Evolutionary conservation across 2,888 invertebrate species (phyloP), one percentile per base, ranked within the genome.

Genomic region (Phalangium opilio): DNA sequence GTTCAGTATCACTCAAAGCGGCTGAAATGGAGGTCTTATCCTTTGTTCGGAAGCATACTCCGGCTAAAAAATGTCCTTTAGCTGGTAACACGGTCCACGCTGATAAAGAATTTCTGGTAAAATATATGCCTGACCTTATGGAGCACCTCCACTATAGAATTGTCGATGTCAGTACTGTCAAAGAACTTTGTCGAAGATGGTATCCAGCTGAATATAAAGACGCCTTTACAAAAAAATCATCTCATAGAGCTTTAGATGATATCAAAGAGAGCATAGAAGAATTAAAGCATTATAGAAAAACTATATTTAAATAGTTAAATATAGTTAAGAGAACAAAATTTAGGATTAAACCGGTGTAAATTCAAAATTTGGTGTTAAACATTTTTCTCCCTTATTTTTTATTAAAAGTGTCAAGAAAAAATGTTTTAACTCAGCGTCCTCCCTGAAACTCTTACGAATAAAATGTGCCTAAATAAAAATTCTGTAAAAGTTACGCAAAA

Each of bases 161-260:
- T 40, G 78, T 98, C 53, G 96, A 96, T 71, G 90, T 93, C 2
- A 85, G 84, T 33, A 76, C 84, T 0, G 67, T 96, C 15, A 93
- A 91, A 64, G 91, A 93, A 66, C 64, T 95, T 19, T 64, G 68
- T 56, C 67, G 45, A 56, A 27, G 33, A 21, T 27, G 32, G 27
- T 20, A 15, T 14, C 10, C 20, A n/a, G 12, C 10, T 5, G 15
- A 20, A 18, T 43, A 20, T n/a, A 20, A 17, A 19, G 15, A 41
- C 8, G 18, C 19, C 11, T 27, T 27, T 27, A 27, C 4, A 4
- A 27, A 27, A 27, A 27, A 27, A 27, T 27, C 27, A 4, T 27
- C 27, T 27, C 27, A 27, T 38, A 38, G 38, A 18, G 38, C 38
- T 18, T 8, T 38, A 18, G 38, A 38, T 17, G 38, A 38, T 18